Evolutionary conservation across 1,140 invertebrate genomes (phyloP).

Genomic region (Marisa cornuarietis): DNA sequence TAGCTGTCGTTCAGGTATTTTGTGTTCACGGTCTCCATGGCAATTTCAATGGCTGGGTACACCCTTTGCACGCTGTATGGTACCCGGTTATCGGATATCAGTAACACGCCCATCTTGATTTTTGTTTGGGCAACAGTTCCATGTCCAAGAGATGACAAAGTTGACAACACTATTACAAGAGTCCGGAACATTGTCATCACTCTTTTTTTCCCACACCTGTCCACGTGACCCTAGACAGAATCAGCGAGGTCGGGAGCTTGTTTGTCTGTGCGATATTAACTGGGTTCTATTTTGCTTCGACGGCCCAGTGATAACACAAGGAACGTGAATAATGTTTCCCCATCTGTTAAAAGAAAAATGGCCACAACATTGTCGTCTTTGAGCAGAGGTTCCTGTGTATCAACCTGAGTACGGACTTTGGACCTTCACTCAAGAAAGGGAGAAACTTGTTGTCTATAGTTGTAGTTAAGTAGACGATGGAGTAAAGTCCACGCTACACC

Average conservation of each 20-base stretch:
- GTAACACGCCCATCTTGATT: slow-evolving; percentile 37
- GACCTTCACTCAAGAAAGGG: too few relatives aligned
- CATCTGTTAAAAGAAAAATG: too few relatives aligned
- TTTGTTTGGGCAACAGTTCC: slow-evolving; percentile 14
- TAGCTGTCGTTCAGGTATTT: slow-evolving; percentile 42
- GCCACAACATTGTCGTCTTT: too few relatives aligned
- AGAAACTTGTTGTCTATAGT: too few relatives aligned
- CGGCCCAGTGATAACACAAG: too few relatives aligned
- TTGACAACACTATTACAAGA: background rate
- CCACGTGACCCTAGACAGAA: background rate
- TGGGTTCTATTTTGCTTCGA: background rate
- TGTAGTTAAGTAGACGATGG: too few relatives aligned
- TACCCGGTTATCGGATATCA: slow-evolving; percentile 30
- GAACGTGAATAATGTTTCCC: too few relatives aligned
- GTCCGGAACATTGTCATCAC: background rate
- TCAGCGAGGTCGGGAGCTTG: too few relatives aligned
- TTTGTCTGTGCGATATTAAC: background rate
- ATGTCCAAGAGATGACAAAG: background rate
- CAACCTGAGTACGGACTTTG: too few relatives aligned
- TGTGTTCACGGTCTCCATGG: slow-evolving; percentile 45
- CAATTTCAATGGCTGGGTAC: slow-evolving; percentile 47
- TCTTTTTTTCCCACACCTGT: background rate
- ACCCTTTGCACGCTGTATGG: slow-evolving; percentile 42
- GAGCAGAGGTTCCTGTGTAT: too few relatives aligned
- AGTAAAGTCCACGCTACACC: too few relatives aligned